Evolutionary conservation across 2,888 invertebrate species (phyloP), one percentile per base, ranked within the genome.

Genomic region (Stegophylla sp.): DNA sequence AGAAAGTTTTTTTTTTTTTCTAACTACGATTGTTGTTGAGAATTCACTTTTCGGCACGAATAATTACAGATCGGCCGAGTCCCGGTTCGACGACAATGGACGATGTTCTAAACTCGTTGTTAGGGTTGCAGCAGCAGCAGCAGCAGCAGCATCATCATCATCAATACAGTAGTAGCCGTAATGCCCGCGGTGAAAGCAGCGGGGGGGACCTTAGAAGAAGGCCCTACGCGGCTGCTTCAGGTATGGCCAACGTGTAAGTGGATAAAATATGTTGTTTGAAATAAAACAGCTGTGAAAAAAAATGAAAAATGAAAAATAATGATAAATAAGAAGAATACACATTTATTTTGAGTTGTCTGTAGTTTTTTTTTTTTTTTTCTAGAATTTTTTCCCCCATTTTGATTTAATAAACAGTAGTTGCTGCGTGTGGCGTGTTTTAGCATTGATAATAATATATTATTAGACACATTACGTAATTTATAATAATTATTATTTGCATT

Each of bases 31-130:
- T 69, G 79, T 26, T 69, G 79, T 79, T 79, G 79, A 79, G 79
- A 79, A 71, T 79, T 71, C 79, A 71, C 79, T 61, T 61, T 79
- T 71, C 12, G 69, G 79, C 79, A 79, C 79, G 34, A 48, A 79
- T 79, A 71, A 59, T 79, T 79, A 34, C 79, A 79, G 79, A 79
- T 79, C 79, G 79, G 34, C 71, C 79, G 41, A 79, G 69, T 71
- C 92, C 92, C 71, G 92, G 93, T 86, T 93, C 93, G 85, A 93
- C 95, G 82, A 96, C 96, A 84, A 89, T 96, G 86, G 96, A 96
- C 89, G 96, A 96, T 89, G 96, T 96, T 84, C 90, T 96, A 88
- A 95, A 96, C 88, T 94, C 95, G 84, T 91, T 96, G 85, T 91
- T 96, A 88, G 94, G 95, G 86, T 90, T 95, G 86, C 93, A 95